These are phyloP conservation scores for Orthosia gothica DNA, from an alignment of 2,888 invertebrate species.

Conservation along the genomic window DNA sequence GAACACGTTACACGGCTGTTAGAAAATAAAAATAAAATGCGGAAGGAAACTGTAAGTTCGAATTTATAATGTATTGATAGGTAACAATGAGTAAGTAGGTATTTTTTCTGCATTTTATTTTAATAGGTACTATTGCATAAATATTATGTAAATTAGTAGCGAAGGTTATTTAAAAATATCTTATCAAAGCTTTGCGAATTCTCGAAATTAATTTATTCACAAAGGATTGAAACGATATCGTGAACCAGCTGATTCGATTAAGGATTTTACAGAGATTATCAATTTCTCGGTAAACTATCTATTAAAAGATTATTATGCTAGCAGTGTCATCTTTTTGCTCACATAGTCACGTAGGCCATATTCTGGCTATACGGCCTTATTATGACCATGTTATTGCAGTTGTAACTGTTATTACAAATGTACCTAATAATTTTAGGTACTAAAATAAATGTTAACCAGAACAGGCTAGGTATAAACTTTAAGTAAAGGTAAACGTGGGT, in stretches of 20 bases:
- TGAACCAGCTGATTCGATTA: conserved; percentile 44
- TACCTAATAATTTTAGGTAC: background rate
- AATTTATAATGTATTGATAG: background rate
- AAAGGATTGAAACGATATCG: conserved; percentile 48
- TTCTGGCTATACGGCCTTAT: background rate
- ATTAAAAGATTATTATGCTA: conserved; percentile 27
- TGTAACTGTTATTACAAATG: too few species aligned
- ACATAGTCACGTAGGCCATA: conserved; percentile 61
- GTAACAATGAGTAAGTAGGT: background rate
- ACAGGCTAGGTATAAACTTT: conserved; percentile 1
- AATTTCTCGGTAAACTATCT: conserved; percentile 53
- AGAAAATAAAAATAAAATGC: background rate
- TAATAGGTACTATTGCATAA: background rate
- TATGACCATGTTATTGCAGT: conserved; percentile 10
- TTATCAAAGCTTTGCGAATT: conserved; percentile 53
- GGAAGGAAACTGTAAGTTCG: conserved; percentile 1
- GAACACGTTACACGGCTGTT: background rate
- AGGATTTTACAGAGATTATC: conserved; percentile 54
- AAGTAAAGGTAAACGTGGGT: background rate
- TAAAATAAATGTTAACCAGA: conserved; percentile 16
- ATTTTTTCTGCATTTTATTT: background rate
- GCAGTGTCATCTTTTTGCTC: conserved; percentile 92
- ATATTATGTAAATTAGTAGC: conserved; percentile 2
- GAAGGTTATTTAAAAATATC: conserved; percentile 47
- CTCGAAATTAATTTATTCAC: conserved; percentile 41